These are phyloP conservation scores for Benitochromis conjunctus DNA, from an alignment of 2,113 vertebrate genomes.

Conservation along the genomic window DNA sequence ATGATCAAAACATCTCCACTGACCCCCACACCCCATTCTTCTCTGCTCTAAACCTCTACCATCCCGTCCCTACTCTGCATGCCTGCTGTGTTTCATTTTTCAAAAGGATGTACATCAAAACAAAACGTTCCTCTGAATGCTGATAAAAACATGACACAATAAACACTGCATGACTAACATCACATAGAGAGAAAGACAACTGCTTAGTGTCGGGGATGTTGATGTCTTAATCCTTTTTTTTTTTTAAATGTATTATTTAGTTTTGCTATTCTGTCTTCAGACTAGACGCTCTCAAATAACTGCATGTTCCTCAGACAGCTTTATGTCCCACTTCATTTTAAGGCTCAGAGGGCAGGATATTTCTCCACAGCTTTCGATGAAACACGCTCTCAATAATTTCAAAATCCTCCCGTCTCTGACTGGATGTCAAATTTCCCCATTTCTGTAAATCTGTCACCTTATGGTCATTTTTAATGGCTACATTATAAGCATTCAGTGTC, in stretches of 20 bases:
- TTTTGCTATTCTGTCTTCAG: neutral
- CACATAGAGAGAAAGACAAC: neutral
- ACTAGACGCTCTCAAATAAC: neutral
- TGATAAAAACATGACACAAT: neutral
- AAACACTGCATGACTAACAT: neutral
- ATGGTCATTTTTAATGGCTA: neutral
- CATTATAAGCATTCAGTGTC: neutral
- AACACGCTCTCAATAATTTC: neutral
- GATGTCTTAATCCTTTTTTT: neutral
- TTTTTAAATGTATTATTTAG: neutral
- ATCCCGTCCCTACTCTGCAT: neutral
- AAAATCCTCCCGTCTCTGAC: neutral
- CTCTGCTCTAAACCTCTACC: neutral
- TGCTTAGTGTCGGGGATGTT: neutral
- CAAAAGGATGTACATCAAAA: neutral
- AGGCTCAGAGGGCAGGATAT: neutral
- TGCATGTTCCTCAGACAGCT: neutral
- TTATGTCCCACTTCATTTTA: neutral
- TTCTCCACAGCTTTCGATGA: neutral
- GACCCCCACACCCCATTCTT: neutral
- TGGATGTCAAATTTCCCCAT: neutral
- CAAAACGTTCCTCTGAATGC: neutral
- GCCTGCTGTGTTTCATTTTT: neutral
- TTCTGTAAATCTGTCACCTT: neutral
- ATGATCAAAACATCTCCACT: neutral